Base-by-base conservation (phyloP, 2,113 vertebrate species). In the Aythya baeri region DNA sequence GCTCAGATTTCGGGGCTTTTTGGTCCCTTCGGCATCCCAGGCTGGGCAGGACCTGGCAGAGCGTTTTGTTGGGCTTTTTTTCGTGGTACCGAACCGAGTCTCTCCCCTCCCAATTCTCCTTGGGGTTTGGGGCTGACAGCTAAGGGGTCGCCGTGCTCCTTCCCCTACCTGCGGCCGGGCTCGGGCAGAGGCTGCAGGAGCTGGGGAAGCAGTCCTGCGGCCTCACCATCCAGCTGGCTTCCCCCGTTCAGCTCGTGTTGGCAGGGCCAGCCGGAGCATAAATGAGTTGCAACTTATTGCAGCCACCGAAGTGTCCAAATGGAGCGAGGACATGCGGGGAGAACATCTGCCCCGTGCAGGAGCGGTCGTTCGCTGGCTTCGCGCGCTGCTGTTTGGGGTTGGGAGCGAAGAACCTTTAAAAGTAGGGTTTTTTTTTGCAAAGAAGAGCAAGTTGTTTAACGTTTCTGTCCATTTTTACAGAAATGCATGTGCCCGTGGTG, bases 251-350 rank as follows among this genome's bases (percentile, higher is more conserved):
- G 31, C 75, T 94, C 0, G 7, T 34, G 61, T 95, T 93, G 86
- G 92, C 93, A 94, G 86, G 73, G 21, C 65, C 49, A 82, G 50
- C 44, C 22, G 3, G 71, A 34, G 75, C 55, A 63, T 93, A 82
- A 95, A 95, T 96, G 84, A 96, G 88, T 90, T 90, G 82, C 68
- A 93, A 76, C 88, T 96, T 94, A 79, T 0, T 84, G 76, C 72
- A 79, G 83, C 75, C 83, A 86, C 62, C 90, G 76, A 94, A 92
- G 88, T 96, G 83, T 88, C 94, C 73, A 94, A 95, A 94, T 73
- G 68, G 9, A 92, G 86, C 76, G 93, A 66, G 73, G 61, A 84
- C 90, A 70, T 26, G 73, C 1, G 0, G 83, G 70, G 80, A 86
- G 59, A 82, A 84, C 90, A 96, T 95, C 94, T 95, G 94, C 76